Percentiles rank a stretch among this genome's conserved stretches.
Conservation (phyloP, 2,888 invertebrate genomes). For the Rhagophthalmus giganteus region DNA sequence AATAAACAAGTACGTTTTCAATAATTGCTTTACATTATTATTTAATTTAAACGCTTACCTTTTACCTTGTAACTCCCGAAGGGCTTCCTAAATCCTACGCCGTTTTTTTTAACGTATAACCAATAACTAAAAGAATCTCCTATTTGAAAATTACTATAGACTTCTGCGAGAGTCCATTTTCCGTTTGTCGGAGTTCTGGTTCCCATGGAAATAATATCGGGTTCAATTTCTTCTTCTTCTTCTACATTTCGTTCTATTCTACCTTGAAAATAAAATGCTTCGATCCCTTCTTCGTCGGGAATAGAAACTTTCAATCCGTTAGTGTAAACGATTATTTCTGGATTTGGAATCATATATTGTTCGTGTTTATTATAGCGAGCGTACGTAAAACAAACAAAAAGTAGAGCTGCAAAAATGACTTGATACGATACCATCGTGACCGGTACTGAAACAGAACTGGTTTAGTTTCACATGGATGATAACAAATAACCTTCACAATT, state of each 20-base stretch:
- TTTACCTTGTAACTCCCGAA: neutral
- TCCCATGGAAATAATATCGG: neutral
- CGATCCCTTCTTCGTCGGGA: conserved; percentile 49
- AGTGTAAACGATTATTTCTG: conserved; percentile 46
- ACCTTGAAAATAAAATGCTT: conserved; percentile 2
- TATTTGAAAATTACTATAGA: conserved; percentile 34
- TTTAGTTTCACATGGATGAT: neutral
- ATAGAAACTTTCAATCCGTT: conserved; percentile 53
- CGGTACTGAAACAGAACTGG: neutral
- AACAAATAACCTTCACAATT: neutral
- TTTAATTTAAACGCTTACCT: conserved; percentile 3
- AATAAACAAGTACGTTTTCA: no score
- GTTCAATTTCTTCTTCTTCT: neutral
- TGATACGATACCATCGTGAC: neutral
- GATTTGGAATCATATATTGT: conserved; percentile 42
- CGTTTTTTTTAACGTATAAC: conserved; percentile 48
- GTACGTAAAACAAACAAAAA: neutral
- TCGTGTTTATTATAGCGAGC: neutral
- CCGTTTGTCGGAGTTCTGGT: neutral
- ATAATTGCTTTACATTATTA: no score
- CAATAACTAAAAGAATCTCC: conserved; percentile 52
- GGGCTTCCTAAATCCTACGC: conserved; percentile 42
- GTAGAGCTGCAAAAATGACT: neutral
- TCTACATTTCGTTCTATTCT: neutral
- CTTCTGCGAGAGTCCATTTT: conserved; percentile 46